Base-by-base conservation (phyloP, 1,140 invertebrate genomes). In the Carposina sasakii region DNA sequence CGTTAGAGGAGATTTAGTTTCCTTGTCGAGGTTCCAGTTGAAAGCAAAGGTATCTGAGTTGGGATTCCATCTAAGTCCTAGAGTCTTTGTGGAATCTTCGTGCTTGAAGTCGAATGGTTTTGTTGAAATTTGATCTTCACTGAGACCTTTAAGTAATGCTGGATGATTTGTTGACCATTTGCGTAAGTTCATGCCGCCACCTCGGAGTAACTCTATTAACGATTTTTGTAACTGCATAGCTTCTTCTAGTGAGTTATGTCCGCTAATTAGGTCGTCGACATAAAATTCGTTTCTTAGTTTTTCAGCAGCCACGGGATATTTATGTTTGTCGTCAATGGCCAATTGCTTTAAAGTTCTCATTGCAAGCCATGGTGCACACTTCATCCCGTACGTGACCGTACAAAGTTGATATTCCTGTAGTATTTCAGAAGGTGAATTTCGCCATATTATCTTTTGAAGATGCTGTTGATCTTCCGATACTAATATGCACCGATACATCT, bases 191-290 rank as follows among this genome's bases (percentile, higher is more conserved):
- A 75, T 54, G 5, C 63, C 60, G 9, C 57, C 71, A 13, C 31
- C 34, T 33, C 50, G 44, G 6, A 74, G 46, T 43, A 66, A 22
- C 30, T 39, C 6, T 5, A 60, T 60, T n/a, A 76, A 48, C 23
- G 60, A 20, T 6, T 48, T 26, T 45, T 63, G 61, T 21, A 65
- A 24, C 19, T 55, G 1, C 13, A 48, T 55, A 22, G 64, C 71
- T 10, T 47, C 52, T 23, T 57, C 57, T 2, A 64, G 20, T 0
- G 40, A 36, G 13, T 59, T 36, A 2, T 52, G 41, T 9, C 71
- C 74, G 1, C 55, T 59, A 1, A 81, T 30, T 5, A 69, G 33
- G 49, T 82, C 77, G 47, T 82, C 76, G 0, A 81, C 56, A 19
- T 75, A 85, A 6, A 68, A 54, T 26, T 77, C 41, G 0, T 63